Evolutionary conservation across 2,888 invertebrate species (phyloP).

Genomic region (Alloscopus bannaensis): DNA sequence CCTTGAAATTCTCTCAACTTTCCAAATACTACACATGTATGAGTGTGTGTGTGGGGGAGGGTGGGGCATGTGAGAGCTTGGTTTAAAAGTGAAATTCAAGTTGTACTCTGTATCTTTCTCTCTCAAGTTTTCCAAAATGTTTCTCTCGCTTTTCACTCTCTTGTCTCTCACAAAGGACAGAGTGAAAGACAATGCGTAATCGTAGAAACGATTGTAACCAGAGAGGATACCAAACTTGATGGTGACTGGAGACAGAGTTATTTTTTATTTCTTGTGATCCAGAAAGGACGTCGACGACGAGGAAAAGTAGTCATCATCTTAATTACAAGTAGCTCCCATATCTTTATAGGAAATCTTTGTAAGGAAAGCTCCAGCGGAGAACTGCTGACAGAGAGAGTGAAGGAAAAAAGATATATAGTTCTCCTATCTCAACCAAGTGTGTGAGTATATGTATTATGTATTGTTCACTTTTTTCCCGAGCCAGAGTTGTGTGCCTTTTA

Average conservation of each 20-base stretch:
- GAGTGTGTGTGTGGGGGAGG: neutral
- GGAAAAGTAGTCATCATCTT: constrained; percentile 35
- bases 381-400: too few relatives aligned
- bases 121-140: neutral
- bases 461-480: constrained; percentile 1
- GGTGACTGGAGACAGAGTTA: neutral
- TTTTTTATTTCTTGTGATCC: neutral
- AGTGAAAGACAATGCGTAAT: neutral
- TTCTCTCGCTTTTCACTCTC: neutral
- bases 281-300: neutral
- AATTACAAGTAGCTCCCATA: constrained; percentile 13
- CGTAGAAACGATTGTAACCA: neutral
- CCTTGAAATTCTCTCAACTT: constrained; percentile 2
- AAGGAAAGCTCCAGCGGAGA: neutral
- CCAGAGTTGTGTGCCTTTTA: neutral
- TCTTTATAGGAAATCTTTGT: constrained; percentile 3
- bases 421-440: too few relatives aligned
- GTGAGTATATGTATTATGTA: too few relatives aligned
- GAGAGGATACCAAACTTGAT: too few relatives aligned
- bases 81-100: constrained; percentile 1
- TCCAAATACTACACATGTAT: neutral
- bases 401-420: too few relatives aligned
- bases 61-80: neutral
- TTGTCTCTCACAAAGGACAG: neutral
- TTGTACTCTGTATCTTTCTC: too few relatives aligned